Evolutionary conservation across 2,797 vertebrate genomes (phyloP), one percentile per base, ranked within the genome.

Genomic region (Babyrousa celebensis): DNA sequence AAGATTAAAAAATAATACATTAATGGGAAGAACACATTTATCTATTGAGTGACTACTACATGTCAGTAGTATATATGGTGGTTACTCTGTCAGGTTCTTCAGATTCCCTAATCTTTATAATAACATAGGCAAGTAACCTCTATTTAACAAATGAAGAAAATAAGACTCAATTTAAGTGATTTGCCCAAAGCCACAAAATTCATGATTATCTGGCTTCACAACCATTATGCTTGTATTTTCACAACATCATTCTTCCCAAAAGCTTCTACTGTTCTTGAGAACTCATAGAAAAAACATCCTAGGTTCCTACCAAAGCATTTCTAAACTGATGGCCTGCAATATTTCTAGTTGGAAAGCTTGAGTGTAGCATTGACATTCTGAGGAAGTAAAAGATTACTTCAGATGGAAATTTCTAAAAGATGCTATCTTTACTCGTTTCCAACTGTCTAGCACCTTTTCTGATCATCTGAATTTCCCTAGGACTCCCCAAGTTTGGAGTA

Each of bases 71-170:
- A 32, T 20, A 82, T 12, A 72, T 11, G 58, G 10, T 20, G 58
- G 3, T 25, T 48, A 65, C 21, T 92, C 9, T 79, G 4, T 79
- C 43, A 62, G 14, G 29, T 68, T 63, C 27, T 92, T 85, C 82
- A 84, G 12, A 63, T 77, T 68, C 14, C 27, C 27, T 87, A 40
- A 62, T 74, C 29, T 95, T 93, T 21, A 83, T 12, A 90, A 75
- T 54, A 93, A 88, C 67, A 78, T 29, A 63, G 78, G 25, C 25
- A 87, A 90, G 18, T 84, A 74, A 29, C 58, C 6, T 88, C 54
- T 18, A 74, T 94, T 87, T 94, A 74, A 43, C 62, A 91, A 74
- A 60, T 75, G 29, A 94, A 77, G 36, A 94, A 95, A 91, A 52
- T n/a, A 43, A 90, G 11, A 90, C 20, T 56, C 62, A 94, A 85